Percentiles rank a stretch among this genome's conserved stretches.
phyloP scores from a whole-genome alignment of 37 sponge, comb jelly and placozoan genomes.

The Beroe forskalii region DNA sequence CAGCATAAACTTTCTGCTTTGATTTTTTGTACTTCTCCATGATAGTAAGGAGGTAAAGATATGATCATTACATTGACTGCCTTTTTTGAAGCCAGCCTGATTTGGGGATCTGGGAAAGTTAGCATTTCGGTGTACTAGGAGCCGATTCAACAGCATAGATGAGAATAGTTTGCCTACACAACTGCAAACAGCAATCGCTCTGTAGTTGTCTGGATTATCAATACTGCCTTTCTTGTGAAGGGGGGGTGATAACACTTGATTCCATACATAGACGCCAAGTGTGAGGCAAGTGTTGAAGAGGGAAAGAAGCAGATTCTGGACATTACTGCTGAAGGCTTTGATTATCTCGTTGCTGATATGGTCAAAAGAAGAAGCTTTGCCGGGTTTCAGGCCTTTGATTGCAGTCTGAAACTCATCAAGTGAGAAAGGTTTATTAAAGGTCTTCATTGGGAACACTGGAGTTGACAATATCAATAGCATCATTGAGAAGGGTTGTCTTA shows the following conservation, averaged over 20 bases:
- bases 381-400: neutral
- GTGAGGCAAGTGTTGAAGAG: neutral
- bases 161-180: too few species aligned
- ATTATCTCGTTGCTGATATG: neutral
- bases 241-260: neutral
- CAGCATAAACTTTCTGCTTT: neutral
- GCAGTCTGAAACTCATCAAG: neutral
- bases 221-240: neutral
- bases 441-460: neutral
- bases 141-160: too few species aligned
- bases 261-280: neutral
- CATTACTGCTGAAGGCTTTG: neutral
- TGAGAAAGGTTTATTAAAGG: neutral
- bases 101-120: neutral
- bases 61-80: too few species aligned
- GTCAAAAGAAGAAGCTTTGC: neutral
- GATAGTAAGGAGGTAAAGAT: too few species aligned
- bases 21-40: too few species aligned
- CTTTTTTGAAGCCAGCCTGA: too few species aligned
- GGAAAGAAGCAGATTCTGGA: neutral
- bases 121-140: neutral
- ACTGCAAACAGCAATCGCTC: too few species aligned
- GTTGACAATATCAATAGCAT: neutral
- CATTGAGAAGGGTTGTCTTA: neutral
- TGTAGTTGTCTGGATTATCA: too few species aligned